Base-by-base conservation (phyloP, 2,888 invertebrate species). In the Apoda limacodes region DNA sequence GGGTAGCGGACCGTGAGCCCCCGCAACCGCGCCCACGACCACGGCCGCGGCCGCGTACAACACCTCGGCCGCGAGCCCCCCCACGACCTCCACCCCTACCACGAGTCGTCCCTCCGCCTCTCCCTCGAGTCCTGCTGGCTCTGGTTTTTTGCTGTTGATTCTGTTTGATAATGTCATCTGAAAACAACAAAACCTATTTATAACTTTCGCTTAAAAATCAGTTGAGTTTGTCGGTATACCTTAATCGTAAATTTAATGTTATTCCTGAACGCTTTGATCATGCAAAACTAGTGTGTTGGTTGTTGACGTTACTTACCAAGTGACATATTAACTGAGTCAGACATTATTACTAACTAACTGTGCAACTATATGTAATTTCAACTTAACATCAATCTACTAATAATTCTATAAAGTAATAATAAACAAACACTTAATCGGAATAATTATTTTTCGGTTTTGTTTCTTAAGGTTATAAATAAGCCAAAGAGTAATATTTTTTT, bases 141-240 rank as follows among this genome's bases (percentile, higher is more conserved):
- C 76, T 67, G n/a, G n/a, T n/a, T n/a, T n/a, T n/a, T n/a, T n/a
- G n/a, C n/a, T n/a, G n/a, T n/a, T n/a, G n/a, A 42, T 55, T 60
- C 46, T 72, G 66, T 46, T 68, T 60, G 33, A 78, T 78, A 7
- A 78, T 75, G 11, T 78, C 76, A 55, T 78, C 76, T 78, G 46
- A 35, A 46, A 38, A 3, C 13, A 7, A 6, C 13, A 7, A 13
- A 2, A 25, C 9, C 9, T 14, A n/a, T 9, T 9, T 19, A 19
- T 25, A 15, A 25, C 19, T 15, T 12, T 17, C 17, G 13, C 13
- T 31, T 28, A 17, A 6, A 17, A 7, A 17, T 17, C 7, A 7
- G 17, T 17, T 7, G 17, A 17, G 17, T 6, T 17, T 20, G 7
- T 17, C 17, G 17, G 17, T 5, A 6, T 17, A 17, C 17, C 5